Evolutionary conservation across 2,888 invertebrate species (phyloP).

Genomic region (Monoplex corrugatus): DNA sequence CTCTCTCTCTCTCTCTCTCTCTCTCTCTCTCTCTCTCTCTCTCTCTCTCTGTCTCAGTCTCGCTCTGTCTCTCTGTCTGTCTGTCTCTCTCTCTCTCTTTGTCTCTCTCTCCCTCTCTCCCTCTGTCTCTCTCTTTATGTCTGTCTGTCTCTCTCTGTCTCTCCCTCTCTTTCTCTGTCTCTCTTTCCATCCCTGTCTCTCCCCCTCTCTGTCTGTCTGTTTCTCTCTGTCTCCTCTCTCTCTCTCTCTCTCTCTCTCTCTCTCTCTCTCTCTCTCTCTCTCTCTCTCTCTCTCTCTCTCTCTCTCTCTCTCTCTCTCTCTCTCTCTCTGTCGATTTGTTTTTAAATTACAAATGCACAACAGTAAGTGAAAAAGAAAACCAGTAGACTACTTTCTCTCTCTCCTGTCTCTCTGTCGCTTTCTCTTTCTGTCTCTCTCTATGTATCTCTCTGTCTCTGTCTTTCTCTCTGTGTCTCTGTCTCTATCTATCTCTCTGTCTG

Average conservation of each 20-base stretch:
- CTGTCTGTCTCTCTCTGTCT: background rate
- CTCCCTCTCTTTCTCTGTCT: background rate
- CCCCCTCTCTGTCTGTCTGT: background rate
- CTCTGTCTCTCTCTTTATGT: background rate
- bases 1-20: constrained; percentile 5
- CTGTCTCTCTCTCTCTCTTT: background rate
- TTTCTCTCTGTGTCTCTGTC: background rate
- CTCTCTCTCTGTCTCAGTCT: background rate
- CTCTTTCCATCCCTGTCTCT: too few species aligned
- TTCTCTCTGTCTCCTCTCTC: background rate
- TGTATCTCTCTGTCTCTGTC: background rate
- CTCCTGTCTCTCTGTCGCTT: background rate
- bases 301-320: background rate
- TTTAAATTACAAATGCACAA: too few species aligned
- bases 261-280: background rate
- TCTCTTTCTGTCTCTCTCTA: background rate
- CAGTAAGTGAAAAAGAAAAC: too few species aligned
- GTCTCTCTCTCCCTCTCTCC: background rate
- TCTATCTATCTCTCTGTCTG: background rate
- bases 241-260: background rate
- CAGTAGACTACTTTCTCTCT: background rate
- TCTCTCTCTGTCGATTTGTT: background rate
- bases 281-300: background rate
- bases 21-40: background rate
- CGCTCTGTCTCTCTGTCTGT: background rate